Evolutionary conservation across 2,113 vertebrate species (phyloP).

Genomic region (Salvelinus sp.): DNA sequence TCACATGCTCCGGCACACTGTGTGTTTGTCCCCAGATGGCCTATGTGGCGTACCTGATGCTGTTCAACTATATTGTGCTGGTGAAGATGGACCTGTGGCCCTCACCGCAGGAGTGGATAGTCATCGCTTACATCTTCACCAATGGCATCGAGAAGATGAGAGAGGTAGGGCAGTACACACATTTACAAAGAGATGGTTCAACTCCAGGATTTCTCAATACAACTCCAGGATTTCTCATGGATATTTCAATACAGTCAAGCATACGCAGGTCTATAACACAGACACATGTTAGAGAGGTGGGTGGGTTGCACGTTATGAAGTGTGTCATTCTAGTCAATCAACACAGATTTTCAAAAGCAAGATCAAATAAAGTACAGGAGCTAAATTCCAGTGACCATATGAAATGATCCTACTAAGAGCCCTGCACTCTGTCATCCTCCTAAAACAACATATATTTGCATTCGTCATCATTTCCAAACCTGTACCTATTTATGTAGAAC

Average conservation of each 20-base stretch:
- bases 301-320: no score
- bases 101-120: conserved; percentile 96
- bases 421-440: neutral
- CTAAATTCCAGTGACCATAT: no score
- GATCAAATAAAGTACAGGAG: no score
- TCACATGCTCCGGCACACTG: neutral
- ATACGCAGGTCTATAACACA: no score
- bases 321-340: no score
- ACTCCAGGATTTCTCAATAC: neutral
- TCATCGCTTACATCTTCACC: conserved; percentile 97
- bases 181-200: no score
- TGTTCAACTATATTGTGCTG: conserved; percentile 98
- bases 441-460: no score
- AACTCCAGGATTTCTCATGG: no score
- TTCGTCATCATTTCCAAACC: conserved; percentile 55
- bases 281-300: no score
- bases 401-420: no score
- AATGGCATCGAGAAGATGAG: conserved; percentile 99
- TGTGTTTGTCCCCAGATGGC: conserved; percentile 81
- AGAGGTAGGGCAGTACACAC: conserved; percentile 80
- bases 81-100: conserved; percentile 99
- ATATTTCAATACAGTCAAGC: no score
- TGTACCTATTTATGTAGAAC: neutral
- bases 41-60: conserved; percentile 95
- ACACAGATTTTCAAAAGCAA: no score